Evolutionary conservation across 2,888 invertebrate species (phyloP), one percentile per base, ranked within the genome.

Genomic region (Hemaris fuciformis): DNA sequence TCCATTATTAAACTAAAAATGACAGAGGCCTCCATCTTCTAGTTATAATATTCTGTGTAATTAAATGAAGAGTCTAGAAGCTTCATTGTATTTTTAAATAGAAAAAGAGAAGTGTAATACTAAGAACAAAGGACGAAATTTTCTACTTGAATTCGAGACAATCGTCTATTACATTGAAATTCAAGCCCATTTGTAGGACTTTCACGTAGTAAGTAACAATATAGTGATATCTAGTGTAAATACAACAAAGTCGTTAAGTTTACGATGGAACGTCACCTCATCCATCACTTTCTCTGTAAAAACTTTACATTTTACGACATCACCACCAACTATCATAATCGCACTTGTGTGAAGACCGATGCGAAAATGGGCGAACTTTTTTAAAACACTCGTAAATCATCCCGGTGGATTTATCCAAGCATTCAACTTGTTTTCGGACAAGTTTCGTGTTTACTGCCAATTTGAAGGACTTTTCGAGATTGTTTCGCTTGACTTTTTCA

Each of bases 371-470:
- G 8, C 23, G 48, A 60, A 60, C 48, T 60, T 59, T 48, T n/a
- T 60, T 25, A 38, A 57, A 57, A 41, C 3, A 48, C 38, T 25
- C 48, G 2, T 46, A 25, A 38, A 60, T 60, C 60, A 46, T 60
- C 53, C 34, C 6, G 23, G 18, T 15, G 57, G 23, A 13, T 60
- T 25, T 38, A 45, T 59, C 8, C 15, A 46, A 46, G n/a, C 4
- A 23, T 48, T 38, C 22, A 15, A 48, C 20, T 13, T 22, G 34
- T 48, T 60, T 38, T 38, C 25, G 18, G 23, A 38, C 8, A 41
- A 25, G 22, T 60, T 46, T 46, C 15, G 1, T 38, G 48, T 60
- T 60, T 25, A 60, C 22, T 48, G 15, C 48, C 7, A 38, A 38
- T 41, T 25, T 13, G 46, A 41, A 46, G 45, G 22, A 15, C 15